Evolutionary conservation across 2,888 invertebrate genomes (phyloP).

Genomic region (Bursaphelenchus okinawaensis): DNA sequence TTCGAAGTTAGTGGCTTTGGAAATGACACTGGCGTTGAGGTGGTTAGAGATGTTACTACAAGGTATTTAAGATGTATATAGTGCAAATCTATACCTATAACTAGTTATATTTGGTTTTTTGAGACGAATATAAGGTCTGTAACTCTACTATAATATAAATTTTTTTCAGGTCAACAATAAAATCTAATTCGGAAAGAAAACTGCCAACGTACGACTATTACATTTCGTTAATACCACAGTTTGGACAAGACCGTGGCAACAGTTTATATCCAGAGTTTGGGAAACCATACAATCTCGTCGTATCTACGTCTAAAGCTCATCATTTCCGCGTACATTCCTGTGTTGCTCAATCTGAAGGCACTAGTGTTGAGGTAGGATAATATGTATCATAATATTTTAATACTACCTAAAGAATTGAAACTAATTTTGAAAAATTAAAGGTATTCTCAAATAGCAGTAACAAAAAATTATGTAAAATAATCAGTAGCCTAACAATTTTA

Average conservation of each 20-base stretch:
- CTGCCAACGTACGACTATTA: not conserved
- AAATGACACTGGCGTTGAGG: not conserved
- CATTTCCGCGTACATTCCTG: slow-evolving; percentile 8
- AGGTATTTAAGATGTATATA: too few species aligned
- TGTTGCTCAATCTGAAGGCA: not conserved
- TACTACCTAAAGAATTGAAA: too few species aligned
- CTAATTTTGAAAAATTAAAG: too few species aligned
- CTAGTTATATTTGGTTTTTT: too few species aligned
- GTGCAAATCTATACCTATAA: too few species aligned
- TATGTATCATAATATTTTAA: too few species aligned
- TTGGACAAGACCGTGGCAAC: not conserved
- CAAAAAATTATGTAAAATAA: too few species aligned
- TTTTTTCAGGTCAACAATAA: not conserved
- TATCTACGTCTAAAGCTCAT: not conserved
- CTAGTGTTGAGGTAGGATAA: slow-evolving; percentile 2
- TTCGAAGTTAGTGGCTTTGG: not conserved
- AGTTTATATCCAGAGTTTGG: not conserved
- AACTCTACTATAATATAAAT: too few species aligned
- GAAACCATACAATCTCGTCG: not conserved
- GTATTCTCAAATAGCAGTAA: too few species aligned
- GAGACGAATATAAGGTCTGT: too few species aligned
- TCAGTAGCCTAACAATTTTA: too few species aligned
- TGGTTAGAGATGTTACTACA: not conserved
- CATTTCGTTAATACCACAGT: not conserved
- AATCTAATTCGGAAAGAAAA: not conserved